A percentile compares a stretch with the other conserved stretches of the same genome.
phyloP scores from a whole-genome alignment of 1,140 invertebrate genomes.

The Zaprionus nigranus region DNA sequence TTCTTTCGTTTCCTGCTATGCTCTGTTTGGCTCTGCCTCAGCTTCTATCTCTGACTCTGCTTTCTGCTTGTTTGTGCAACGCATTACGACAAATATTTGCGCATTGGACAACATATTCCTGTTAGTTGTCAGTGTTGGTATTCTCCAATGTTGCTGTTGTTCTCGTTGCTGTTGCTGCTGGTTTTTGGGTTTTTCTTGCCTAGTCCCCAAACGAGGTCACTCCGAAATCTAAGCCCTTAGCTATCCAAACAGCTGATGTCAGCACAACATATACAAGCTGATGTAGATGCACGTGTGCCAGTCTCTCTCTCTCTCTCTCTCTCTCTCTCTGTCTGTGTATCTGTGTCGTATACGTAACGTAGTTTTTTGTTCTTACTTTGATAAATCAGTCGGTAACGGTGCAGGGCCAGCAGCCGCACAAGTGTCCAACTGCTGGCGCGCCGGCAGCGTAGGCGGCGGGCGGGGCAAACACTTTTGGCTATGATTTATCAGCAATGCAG shows the following conservation, averaged over 20 bases:
- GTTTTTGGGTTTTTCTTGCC: constrained; percentile 37
- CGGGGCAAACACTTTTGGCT: constrained; percentile 38
- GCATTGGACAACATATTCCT: constrained; percentile 49
- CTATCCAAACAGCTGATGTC: constrained; percentile 53
- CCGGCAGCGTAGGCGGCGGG: background rate
- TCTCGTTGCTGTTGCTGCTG: constrained; percentile 1
- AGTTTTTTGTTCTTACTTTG: constrained; percentile 46
- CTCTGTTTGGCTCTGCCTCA: constrained; percentile 17
- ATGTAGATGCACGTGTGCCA: constrained; percentile 1
- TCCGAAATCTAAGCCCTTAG: constrained; percentile 47
- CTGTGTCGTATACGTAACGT: constrained; percentile 11
- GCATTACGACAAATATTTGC: constrained; percentile 56
- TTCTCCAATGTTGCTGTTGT: constrained; percentile 1
- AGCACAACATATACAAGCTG: constrained; percentile 37
- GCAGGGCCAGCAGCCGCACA: constrained; percentile 38
- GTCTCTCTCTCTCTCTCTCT: background rate
- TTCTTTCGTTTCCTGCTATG: constrained; percentile 30
- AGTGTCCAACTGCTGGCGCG: constrained; percentile 29
- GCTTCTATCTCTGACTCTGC: background rate
- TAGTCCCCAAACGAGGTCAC: constrained; percentile 47
- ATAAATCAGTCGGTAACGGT: constrained; percentile 40
- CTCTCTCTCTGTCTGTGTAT: background rate
- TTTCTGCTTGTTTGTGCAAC: constrained; percentile 45
- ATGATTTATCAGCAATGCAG: constrained; percentile 55
- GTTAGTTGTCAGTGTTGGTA: constrained; percentile 19